Base-by-base conservation (phyloP, 1,140 invertebrate species). In the Tetranychus urticae region DNA sequence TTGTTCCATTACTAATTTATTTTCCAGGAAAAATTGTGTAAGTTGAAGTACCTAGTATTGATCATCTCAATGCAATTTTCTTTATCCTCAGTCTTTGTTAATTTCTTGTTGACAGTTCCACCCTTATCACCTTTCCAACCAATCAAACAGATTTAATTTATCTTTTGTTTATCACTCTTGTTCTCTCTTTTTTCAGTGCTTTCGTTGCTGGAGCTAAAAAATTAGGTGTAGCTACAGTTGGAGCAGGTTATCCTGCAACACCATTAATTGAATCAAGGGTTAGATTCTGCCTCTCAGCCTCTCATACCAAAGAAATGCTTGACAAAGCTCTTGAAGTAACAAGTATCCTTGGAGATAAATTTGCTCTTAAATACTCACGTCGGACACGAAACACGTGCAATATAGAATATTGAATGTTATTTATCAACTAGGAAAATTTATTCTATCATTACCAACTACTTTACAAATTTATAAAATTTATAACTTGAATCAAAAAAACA, bases 181-280 rank as follows among this genome's bases (percentile, higher is more conserved):
- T 34, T 33, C 13, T 46, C 14, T 48, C 33, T 35, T n/a, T 50
- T 42, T 58, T 34, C 33, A 64, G 63, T 47, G 79, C 79, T 61
- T 87, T 91, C 67, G 86, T 92, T 60, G 79, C 90, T 67, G 82
- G 82, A 63, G 77, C 93, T 67, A 81, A 84, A 58, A 79, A 79
- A 62, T 74, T 82, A 61, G 84, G 87, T 56, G 82, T 98, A 59
- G 93, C 91, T 33, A 82, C 82, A 14, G 93, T 97, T 3, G 91
- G 93, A 31, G 94, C 97, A 61, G 91, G 91, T 61, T 98, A 94
- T 75, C 94, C 96, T 59, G 94, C 94, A 39, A 97, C 93, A n/a
- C 86, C 89, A 52, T 79, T 99, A 59, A 85, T 89, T 76, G 82
- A 88, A 74, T 86, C 88, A 33, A 80, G 93, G 69, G 91, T 91